Evolutionary conservation across 2,888 invertebrate genomes (phyloP), one percentile per base, ranked within the genome.

Genomic region (Chloroclysta siterata): DNA sequence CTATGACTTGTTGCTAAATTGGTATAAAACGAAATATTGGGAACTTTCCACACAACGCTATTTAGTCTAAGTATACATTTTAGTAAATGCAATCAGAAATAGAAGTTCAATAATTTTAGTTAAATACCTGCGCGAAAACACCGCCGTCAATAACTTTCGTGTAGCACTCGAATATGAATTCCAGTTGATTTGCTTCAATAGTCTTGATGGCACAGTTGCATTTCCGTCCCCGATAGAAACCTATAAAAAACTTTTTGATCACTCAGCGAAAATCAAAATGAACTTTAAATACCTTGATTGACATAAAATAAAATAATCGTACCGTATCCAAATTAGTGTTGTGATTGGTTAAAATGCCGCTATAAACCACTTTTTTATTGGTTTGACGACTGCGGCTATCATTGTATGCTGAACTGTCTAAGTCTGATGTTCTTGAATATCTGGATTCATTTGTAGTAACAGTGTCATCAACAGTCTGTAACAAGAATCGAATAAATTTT

Each of bases 151-250:
- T 17, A 94, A 74, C 71, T 89, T 88, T 65, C 94, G 79, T 0
- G 94, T 94, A 6, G 93, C 94, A 48, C 84, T 80, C 0, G 92
- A 87, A 57, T 94, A 88, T 0, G 92, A 88, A 60, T 74, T 77
- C 94, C 94, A 94, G 69, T 90, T 85, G 11, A 94, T 90, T 13
- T 84, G 76, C 33, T 81, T 81, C 29, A 87, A 84, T 2, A 92
- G 47, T 65, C 78, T 75, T 17, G 72, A 70, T 5, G 84, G 80
- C 11, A 86, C 78, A 22, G 70, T 51, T 28, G 81, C 81, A 48
- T 81, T 70, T 0, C 84, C 86, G 0, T 78, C 72, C 14, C 85
- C 85, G 53, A 84, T 79, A 3, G 81, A 72, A 0, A 84, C 72
- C 85, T 85, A 64, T 36, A 10, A 15, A 53, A 65, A 63, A 46